Conservation (phyloP, 2,888 invertebrate genomes). For the Argyra leucocephala region DNA sequence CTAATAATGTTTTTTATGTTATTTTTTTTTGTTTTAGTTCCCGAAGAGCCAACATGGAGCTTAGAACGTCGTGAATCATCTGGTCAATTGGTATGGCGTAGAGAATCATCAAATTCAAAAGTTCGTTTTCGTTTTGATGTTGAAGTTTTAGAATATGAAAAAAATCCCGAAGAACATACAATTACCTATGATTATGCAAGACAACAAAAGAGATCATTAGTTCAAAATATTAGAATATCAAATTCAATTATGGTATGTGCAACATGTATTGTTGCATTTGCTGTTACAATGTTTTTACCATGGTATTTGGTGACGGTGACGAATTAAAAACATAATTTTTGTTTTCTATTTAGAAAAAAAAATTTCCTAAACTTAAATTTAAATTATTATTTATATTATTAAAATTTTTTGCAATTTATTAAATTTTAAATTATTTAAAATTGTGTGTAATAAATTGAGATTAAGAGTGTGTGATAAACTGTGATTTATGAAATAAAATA, state of each 20-base stretch:
- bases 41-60: constrained; percentile 42
- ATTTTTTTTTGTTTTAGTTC: constrained; percentile 28
- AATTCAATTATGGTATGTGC: constrained; percentile 37
- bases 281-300: constrained; percentile 39
- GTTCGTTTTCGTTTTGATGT: constrained; percentile 45
- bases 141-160: constrained; percentile 43
- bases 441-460: neutral
- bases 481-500: neutral
- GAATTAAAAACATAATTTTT: neutral
- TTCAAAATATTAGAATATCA: constrained; percentile 29
- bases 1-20: too few relatives aligned
- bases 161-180: constrained; percentile 40
- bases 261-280: constrained; percentile 40
- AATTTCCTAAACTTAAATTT: neutral
- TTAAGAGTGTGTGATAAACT: neutral
- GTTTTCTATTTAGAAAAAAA: neutral
- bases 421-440: neutral
- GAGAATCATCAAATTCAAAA: constrained; percentile 40
- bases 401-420: neutral
- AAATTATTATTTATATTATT: neutral
- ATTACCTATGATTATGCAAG: constrained; percentile 25
- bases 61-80: constrained; percentile 43
- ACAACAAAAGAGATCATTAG: constrained; percentile 29
- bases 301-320: constrained; percentile 35
- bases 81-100: constrained; percentile 43